A percentile compares a stretch with the other conserved stretches of the same genome.
Evolutionary conservation across 2,888 invertebrate genomes (phyloP).

Genomic region (Xestia xanthographa): DNA sequence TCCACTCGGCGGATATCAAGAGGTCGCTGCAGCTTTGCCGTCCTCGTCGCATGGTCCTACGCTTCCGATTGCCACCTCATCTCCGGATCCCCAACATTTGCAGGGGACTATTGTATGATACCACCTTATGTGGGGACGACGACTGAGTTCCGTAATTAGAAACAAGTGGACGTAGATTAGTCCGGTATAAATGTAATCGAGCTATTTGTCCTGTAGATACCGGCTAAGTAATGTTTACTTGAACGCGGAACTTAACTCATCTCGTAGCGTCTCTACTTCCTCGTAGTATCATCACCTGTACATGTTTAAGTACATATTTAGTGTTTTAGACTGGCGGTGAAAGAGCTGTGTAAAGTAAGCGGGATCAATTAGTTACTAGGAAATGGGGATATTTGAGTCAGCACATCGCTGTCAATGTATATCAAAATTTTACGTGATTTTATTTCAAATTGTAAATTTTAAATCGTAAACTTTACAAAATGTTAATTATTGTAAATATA

Average conservation of each 20-base stretch:
- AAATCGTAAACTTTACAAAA: slow-evolving; percentile 57
- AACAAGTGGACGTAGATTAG: slow-evolving; percentile 92
- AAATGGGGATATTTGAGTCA: slow-evolving; percentile 77
- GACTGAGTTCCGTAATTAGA: slow-evolving; percentile 94
- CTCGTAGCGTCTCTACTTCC: slow-evolving; percentile 82
- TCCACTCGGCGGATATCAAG: slow-evolving; percentile 87
- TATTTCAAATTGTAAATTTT: slow-evolving; percentile 66
- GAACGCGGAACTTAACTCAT: slow-evolving; percentile 72
- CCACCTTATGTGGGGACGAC: slow-evolving; percentile 97
- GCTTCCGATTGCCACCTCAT: slow-evolving; percentile 79
- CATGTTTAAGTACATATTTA: slow-evolving; percentile 61
- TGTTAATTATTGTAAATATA: slow-evolving; percentile 64
- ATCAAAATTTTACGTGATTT: slow-evolving; percentile 74
- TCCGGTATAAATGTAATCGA: slow-evolving; percentile 54
- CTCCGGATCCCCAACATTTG: slow-evolving; percentile 93
- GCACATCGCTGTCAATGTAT: slow-evolving; percentile 77
- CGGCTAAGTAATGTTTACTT: slow-evolving; percentile 63
- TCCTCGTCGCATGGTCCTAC: slow-evolving; percentile 80
- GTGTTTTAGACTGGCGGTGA: slow-evolving; percentile 77
- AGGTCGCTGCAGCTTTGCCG: slow-evolving; percentile 85
- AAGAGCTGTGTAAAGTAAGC: slow-evolving; percentile 86
- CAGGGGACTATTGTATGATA: slow-evolving; percentile 99
- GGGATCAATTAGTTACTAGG: slow-evolving; percentile 89
- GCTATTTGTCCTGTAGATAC: slow-evolving; percentile 54
- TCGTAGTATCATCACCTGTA: slow-evolving; percentile 70